Evolutionary conservation across 2,797 vertebrate genomes (phyloP).

Genomic region (Pseudomugil tenellus): DNA sequence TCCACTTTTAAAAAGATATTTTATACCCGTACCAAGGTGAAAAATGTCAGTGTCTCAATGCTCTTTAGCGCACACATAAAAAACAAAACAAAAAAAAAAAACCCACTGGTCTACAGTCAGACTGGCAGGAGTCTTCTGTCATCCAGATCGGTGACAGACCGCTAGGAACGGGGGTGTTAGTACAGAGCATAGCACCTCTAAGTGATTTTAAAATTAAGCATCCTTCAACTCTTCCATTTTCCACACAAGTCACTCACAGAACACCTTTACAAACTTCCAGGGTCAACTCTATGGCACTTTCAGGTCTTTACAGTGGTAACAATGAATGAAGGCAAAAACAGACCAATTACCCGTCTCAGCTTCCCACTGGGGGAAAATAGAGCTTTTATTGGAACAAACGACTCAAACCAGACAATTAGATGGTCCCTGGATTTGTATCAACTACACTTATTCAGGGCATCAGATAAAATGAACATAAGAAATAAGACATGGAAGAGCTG

Average conservation of each 20-base stretch:
- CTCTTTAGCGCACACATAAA: not conserved
- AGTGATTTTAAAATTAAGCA: constrained; percentile 61
- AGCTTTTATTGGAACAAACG: constrained; percentile 33
- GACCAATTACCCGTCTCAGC: constrained; percentile 66
- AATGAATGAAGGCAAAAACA: constrained; percentile 72
- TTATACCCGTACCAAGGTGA: constrained; percentile 58
- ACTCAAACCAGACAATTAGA: constrained; percentile 23
- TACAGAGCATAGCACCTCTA: constrained; percentile 53
- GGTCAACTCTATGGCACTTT: constrained; percentile 78
- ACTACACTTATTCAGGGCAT: constrained; percentile 28
- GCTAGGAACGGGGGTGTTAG: constrained; percentile 34
- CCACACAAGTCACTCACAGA: constrained; percentile 56
- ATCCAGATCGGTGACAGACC: constrained; percentile 29
- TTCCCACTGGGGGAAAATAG: constrained; percentile 60
- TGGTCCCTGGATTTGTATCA: constrained; percentile 31
- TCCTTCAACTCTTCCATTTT: constrained; percentile 42
- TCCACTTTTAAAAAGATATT: constrained; percentile 25
- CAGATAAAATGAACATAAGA: constrained; percentile 39
- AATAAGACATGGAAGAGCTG: constrained; percentile 60
- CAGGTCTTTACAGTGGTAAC: constrained; percentile 78
- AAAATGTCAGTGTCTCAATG: constrained; percentile 32
- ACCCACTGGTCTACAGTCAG: constrained; percentile 16
- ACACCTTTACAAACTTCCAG: constrained; percentile 67
- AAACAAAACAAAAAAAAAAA: not conserved
- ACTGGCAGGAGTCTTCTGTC: constrained; percentile 37